These are phyloP conservation scores for Frankliniella fusca DNA, from an alignment of 2,888 invertebrate species.

Conservation along the genomic window DNA sequence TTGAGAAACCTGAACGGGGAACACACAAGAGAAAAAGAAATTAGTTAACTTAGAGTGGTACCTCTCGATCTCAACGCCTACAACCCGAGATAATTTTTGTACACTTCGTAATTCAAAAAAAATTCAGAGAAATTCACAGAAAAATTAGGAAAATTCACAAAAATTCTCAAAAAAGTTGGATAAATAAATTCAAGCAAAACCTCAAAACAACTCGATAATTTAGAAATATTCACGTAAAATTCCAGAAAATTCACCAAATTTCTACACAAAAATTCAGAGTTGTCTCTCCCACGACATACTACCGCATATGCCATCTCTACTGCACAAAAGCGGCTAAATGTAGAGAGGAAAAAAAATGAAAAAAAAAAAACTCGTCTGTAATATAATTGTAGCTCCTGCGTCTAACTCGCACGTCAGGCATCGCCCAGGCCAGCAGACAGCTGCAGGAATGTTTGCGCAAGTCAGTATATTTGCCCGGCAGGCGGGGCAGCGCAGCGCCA, in stretches of 20 bases:
- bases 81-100: no score
- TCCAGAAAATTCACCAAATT: no score
- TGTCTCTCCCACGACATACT: neutral
- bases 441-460: constrained; percentile 10
- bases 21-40: neutral
- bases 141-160: neutral
- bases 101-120: no score
- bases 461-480: neutral
- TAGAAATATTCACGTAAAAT: no score
- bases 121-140: neutral
- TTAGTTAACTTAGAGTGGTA: neutral
- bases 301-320: neutral
- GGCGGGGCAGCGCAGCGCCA: neutral
- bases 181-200: neutral
- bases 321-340: neutral
- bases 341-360: no score
- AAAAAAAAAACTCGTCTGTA: no score
- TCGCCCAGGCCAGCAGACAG: neutral
- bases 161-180: no score
- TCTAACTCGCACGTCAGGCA: neutral
- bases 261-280: no score
- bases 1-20: neutral
- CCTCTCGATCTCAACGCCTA: no score
- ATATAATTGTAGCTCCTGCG: neutral
- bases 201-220: no score